Evolutionary conservation across 2,797 vertebrate species (phyloP).

Genomic region (Danio kyathit): DNA sequence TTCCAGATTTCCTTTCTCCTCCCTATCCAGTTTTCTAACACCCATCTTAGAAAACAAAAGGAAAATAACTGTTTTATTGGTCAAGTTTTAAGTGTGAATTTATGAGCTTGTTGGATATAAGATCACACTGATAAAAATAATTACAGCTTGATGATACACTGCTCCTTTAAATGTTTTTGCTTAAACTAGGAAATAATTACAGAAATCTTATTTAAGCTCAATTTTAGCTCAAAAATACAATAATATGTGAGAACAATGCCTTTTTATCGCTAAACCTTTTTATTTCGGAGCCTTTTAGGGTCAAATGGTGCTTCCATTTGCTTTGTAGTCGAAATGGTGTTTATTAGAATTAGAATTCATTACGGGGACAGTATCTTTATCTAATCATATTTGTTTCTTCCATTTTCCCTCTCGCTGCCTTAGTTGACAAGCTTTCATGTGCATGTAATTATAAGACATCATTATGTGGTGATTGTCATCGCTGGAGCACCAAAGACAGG

Average conservation of each 20-base stretch:
- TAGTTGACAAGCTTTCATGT: constrained; percentile 78
- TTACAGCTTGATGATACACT: neutral
- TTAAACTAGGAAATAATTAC: constrained; percentile 13
- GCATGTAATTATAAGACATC: constrained; percentile 85
- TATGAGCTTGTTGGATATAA: constrained; percentile 1
- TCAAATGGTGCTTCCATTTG: constrained; percentile 72
- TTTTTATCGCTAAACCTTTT: constrained; percentile 75
- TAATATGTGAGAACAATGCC: constrained; percentile 55
- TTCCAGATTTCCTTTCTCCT: constrained; percentile 1
- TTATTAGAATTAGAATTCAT: constrained; percentile 80
- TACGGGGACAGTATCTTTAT: constrained; percentile 75
- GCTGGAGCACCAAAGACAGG: constrained; percentile 83
- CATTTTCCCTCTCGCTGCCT: constrained; percentile 63
- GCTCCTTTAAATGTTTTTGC: neutral
- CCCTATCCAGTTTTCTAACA: neutral
- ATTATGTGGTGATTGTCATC: constrained; percentile 81
- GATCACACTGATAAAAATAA: constrained; percentile 6
- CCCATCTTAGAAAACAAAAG: neutral
- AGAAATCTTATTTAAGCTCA: neutral
- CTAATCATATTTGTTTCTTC: constrained; percentile 83
- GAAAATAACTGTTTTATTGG: constrained; percentile 6
- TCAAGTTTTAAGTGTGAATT: constrained; percentile 3
- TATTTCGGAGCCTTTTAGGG: constrained; percentile 65
- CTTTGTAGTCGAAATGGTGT: constrained; percentile 78
- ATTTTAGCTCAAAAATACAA: neutral